Percentiles rank a stretch among this genome's conserved stretches.
These are phyloP conservation scores for Oligia strigilis DNA, from an alignment of 2,888 invertebrate genomes.

Conservation along the genomic window DNA sequence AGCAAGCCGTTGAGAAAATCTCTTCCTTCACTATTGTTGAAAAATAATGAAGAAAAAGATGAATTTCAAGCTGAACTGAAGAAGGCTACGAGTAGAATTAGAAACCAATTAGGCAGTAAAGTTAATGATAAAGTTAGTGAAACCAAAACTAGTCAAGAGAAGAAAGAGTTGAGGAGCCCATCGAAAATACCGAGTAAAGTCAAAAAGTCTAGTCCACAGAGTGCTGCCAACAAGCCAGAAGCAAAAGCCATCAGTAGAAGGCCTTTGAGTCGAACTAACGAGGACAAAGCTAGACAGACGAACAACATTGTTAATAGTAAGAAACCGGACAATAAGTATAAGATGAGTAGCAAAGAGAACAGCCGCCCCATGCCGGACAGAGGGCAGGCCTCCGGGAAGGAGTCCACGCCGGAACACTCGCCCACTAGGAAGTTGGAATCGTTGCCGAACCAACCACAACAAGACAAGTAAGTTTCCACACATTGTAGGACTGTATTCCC, in stretches of 20 bases:
- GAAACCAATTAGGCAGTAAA: slow-evolving; percentile 87
- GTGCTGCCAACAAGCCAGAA: slow-evolving; percentile 68
- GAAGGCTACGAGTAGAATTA: slow-evolving; percentile 89
- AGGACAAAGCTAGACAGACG: slow-evolving; percentile 77
- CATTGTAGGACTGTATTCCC: too few species aligned
- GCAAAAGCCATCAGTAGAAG: slow-evolving; percentile 71
- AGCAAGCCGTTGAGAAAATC: slow-evolving; percentile 88
- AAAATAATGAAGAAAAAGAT: slow-evolving; percentile 89
- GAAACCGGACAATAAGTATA: slow-evolving; percentile 75
- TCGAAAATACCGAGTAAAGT: slow-evolving; percentile 87
- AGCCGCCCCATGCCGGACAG: slow-evolving; percentile 83
- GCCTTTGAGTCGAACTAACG: slow-evolving; percentile 80
- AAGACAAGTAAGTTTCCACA: slow-evolving; percentile 79
- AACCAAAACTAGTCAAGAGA: slow-evolving; percentile 87
- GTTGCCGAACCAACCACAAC: slow-evolving; percentile 64
- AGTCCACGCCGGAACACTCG: slow-evolving; percentile 91
- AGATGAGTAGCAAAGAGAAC: slow-evolving; percentile 79
- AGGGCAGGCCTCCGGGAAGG: slow-evolving; percentile 92
- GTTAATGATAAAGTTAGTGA: slow-evolving; percentile 81
- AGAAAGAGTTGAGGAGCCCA: slow-evolving; percentile 74
- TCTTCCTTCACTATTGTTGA: slow-evolving; percentile 89
- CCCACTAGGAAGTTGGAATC: slow-evolving; percentile 84
- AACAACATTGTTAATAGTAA: slow-evolving; percentile 73
- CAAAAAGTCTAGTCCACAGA: slow-evolving; percentile 88
- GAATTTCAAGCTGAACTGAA: slow-evolving; percentile 90